A percentile compares a stretch with the other conserved stretches of the same genome.
phyloP scores from a whole-genome alignment of 2,113 vertebrate species.

The Ivindomyrus marchei region DNA sequence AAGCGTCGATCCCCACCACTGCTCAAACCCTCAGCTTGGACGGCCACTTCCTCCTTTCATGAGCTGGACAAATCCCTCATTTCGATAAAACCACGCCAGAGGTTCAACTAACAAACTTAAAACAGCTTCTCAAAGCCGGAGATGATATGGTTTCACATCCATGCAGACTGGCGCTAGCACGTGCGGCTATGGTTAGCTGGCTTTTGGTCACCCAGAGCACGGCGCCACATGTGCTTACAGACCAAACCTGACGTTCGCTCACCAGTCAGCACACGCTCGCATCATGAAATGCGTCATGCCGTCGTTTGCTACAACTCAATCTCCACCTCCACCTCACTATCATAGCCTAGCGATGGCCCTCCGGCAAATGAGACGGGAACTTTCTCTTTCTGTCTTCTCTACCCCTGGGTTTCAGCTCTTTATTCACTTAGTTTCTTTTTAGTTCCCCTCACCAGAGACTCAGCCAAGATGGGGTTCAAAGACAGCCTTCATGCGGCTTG shows the following conservation, averaged over 20 bases:
- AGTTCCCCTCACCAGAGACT: background rate
- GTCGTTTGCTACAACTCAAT: background rate
- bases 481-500: background rate
- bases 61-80: background rate
- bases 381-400: background rate
- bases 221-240: background rate
- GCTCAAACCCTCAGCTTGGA: background rate
- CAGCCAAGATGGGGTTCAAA: background rate
- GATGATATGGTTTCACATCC: background rate
- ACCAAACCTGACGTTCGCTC: background rate
- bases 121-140: constrained; percentile 27
- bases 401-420: background rate
- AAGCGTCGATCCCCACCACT: background rate
- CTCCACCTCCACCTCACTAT: background rate
- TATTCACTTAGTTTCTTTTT: background rate
- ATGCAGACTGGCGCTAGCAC: background rate
- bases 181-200: background rate
- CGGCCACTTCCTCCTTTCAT: constrained; percentile 25
- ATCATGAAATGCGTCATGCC: background rate
- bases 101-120: constrained; percentile 22
- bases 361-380: background rate
- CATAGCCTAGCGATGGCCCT: background rate
- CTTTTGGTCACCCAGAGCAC: background rate
- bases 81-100: constrained; percentile 26
- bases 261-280: background rate